phyloP scores from a whole-genome alignment of 2,113 vertebrate species.

The Corythaixoides concolor region DNA sequence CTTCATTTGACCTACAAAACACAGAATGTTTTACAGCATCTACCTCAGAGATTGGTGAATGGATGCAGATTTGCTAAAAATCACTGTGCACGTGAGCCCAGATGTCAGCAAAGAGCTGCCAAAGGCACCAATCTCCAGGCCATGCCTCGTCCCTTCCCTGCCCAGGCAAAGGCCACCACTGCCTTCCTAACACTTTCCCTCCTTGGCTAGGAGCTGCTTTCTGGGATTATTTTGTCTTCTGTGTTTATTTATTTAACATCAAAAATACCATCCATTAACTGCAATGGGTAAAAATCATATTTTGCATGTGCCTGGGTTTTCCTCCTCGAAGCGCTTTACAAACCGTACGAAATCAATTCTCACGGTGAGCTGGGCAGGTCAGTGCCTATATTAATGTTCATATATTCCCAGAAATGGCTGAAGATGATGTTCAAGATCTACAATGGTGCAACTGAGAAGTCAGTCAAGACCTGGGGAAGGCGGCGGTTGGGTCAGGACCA shows the following conservation, averaged over 20 bases:
- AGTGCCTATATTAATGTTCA: background rate
- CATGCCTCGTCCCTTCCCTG: fast-evolving
- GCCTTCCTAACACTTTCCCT: background rate
- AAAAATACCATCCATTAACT: background rate
- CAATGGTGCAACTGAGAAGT: background rate
- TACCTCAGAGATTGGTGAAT: background rate
- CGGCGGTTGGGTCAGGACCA: background rate
- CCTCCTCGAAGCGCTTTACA: background rate
- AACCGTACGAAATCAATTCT: background rate
- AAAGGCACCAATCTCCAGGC: background rate
- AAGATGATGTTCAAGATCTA: background rate
- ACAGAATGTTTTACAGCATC: background rate
- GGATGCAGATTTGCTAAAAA: background rate
- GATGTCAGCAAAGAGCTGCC: background rate
- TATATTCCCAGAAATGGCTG: background rate
- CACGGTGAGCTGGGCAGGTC: background rate
- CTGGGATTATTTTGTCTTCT: background rate
- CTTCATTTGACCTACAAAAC: background rate
- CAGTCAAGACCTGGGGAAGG: background rate
- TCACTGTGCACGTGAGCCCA: background rate
- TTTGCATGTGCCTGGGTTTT: background rate
- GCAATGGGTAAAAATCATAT: background rate
- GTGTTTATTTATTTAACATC: background rate
- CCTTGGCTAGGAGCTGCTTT: background rate
- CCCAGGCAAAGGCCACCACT: background rate